phyloP scores from a whole-genome alignment of 2,888 invertebrate genomes.

The Rhyacophila evoluta region DNA sequence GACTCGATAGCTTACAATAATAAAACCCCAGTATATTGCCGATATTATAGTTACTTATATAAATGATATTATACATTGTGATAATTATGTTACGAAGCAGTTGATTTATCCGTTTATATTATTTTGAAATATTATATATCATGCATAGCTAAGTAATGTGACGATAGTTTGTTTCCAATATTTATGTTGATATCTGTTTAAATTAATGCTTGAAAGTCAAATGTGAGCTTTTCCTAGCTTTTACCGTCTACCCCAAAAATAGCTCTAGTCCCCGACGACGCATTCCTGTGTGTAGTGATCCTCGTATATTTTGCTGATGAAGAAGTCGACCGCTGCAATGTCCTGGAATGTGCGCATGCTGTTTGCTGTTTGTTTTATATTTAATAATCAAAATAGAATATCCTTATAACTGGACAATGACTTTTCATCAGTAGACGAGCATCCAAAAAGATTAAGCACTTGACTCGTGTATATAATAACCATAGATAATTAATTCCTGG shows the following conservation, averaged over 20 bases:
- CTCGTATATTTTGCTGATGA: background rate
- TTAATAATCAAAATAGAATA: background rate
- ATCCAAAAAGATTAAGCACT: no score
- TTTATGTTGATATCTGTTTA: background rate
- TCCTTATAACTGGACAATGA: background rate
- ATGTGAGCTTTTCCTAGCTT: conserved; percentile 14
- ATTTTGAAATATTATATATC: no score
- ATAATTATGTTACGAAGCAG: no score
- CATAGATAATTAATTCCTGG: no score
- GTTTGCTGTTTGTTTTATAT: background rate
- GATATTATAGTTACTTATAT: no score
- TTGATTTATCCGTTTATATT: no score
- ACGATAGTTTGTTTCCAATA: background rate
- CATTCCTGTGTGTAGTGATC: conserved; percentile 23
- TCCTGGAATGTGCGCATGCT: conserved; percentile 2
- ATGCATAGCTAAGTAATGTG: background rate
- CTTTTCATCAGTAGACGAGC: no score
- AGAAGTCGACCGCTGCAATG: conserved; percentile 7
- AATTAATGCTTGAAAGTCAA: background rate
- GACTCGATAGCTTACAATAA: no score
- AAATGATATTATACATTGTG: no score
- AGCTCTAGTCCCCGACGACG: background rate
- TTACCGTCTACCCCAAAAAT: background rate
- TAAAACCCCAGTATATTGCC: no score
- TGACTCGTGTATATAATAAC: no score